phyloP scores from a whole-genome alignment of 1,140 invertebrate species.

The Aphelinus atriplicis region DNA sequence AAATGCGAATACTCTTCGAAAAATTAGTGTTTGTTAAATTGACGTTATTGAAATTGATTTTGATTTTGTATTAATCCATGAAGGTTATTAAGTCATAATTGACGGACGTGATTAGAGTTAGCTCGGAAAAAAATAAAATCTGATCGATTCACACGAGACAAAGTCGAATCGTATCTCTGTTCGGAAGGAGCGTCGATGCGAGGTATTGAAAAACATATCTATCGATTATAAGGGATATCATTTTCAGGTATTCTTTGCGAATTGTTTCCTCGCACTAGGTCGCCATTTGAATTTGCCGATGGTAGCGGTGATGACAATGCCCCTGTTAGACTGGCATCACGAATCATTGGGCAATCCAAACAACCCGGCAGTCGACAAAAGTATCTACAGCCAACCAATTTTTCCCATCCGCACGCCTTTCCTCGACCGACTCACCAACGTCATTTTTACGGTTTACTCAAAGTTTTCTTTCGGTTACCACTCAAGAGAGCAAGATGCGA shows the following conservation, averaged over 20 bases:
- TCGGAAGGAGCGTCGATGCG: no score
- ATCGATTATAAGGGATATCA: neutral
- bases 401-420: conserved; percentile 75
- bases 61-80: no score
- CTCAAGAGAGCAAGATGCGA: conserved; percentile 34
- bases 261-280: conserved; percentile 68
- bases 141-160: no score
- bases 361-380: conserved; percentile 68
- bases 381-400: conserved; percentile 58
- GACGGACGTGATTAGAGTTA: no score
- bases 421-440: conserved; percentile 65
- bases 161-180: no score
- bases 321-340: conserved; percentile 44
- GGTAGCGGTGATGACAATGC: conserved; percentile 66
- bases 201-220: neutral
- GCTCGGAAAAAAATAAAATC: no score
- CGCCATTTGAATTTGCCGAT: conserved; percentile 69
- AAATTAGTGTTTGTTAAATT: no score
- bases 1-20: no score
- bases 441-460: neutral
- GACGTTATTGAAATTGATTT: no score
- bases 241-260: conserved; percentile 47
- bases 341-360: conserved; percentile 70
- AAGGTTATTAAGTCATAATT: no score
- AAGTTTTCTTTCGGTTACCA: conserved; percentile 43